Evolutionary conservation across 2,888 invertebrate species (phyloP).

Genomic region (Philonicus albiceps): DNA sequence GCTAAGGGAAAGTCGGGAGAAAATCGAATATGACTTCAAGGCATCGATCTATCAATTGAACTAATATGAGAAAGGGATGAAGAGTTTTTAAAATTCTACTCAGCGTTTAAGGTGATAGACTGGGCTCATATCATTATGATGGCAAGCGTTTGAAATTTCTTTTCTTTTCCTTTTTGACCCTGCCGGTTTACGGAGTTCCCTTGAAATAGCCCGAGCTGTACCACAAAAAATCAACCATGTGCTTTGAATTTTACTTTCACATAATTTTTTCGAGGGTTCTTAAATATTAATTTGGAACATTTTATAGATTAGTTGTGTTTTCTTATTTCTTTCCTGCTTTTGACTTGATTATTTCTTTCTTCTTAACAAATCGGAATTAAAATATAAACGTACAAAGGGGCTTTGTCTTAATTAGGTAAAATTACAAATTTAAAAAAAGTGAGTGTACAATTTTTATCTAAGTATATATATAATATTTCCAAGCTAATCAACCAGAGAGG

Average conservation of each 20-base stretch:
- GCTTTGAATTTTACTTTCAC: neutral
- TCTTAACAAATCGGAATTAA: neutral
- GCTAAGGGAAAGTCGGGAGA: neutral
- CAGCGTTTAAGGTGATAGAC: slow-evolving; percentile 2
- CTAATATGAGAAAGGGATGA: slow-evolving; percentile 16
- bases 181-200: neutral
- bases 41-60: slow-evolving; percentile 43
- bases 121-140: slow-evolving; percentile 11
- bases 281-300: neutral
- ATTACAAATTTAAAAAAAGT: no score
- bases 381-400: neutral
- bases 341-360: neutral
- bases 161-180: neutral
- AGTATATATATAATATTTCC: no score
- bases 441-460: no score
- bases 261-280: neutral
- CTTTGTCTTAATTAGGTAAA: no score
- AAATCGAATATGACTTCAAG: slow-evolving; percentile 8
- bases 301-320: neutral
- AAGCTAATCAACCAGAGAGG: no score
- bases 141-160: neutral
- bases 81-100: slow-evolving; percentile 14
- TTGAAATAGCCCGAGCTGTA: neutral
- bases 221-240: neutral
- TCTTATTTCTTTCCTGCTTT: neutral